Percentiles rank a stretch among this genome's conserved stretches.
Evolutionary conservation across 2,888 invertebrate species (phyloP).

Genomic region (Coenonympha glycerion): DNA sequence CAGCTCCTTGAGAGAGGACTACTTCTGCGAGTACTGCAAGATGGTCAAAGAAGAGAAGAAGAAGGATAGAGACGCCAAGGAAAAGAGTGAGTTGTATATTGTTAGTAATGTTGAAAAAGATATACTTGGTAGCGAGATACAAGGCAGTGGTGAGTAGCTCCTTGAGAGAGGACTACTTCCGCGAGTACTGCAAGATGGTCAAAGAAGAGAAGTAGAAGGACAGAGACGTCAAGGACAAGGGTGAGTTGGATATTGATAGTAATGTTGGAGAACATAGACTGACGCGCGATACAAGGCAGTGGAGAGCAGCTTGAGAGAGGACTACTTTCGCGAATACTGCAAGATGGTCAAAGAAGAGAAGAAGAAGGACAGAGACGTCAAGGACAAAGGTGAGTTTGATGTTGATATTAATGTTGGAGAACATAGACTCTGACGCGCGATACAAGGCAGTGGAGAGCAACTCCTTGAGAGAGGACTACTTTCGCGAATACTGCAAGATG

Average conservation of each 20-base stretch:
- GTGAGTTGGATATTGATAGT: constrained; percentile 34
- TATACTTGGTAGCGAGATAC: constrained; percentile 92
- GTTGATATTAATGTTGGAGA: constrained; percentile 72
- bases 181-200: constrained; percentile 90
- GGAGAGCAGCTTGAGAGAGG: constrained; percentile 92
- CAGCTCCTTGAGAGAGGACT: constrained; percentile 91
- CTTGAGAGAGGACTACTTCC: constrained; percentile 94
- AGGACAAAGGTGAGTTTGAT: constrained; percentile 50
- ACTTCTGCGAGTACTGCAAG: constrained; percentile 94
- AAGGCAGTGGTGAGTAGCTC: constrained; percentile 93
- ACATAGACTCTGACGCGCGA: constrained; percentile 89
- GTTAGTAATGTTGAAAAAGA: constrained; percentile 80
- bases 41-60: constrained; percentile 89
- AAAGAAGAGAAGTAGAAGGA: constrained; percentile 90
- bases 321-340: constrained; percentile 95
- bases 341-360: constrained; percentile 90
- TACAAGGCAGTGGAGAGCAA: constrained; percentile 95
- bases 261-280: constrained; percentile 91
- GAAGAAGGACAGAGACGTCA: constrained; percentile 83
- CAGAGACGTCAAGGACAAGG: constrained; percentile 76
- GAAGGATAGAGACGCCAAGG: constrained; percentile 80
- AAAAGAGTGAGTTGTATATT: constrained; percentile 45
- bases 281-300: constrained; percentile 94
- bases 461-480: constrained; percentile 93
- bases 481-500: constrained; percentile 91